Percentiles rank a stretch among this genome's conserved stretches.
Conservation (phyloP, 2,888 invertebrate genomes). For the Tetragonula carbonaria region DNA sequence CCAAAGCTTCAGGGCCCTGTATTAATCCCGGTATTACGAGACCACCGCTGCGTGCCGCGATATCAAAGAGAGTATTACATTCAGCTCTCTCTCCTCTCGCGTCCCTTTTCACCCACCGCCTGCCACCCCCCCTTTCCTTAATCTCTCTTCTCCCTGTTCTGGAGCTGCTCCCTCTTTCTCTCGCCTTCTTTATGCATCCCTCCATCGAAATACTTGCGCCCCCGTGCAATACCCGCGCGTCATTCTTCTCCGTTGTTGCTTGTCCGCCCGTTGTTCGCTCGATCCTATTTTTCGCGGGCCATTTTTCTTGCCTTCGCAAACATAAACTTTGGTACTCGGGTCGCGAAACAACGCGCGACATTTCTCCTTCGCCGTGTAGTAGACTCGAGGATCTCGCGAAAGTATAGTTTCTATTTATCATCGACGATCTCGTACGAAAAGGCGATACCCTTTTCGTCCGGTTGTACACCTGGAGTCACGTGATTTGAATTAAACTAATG, state of each 20-base stretch:
- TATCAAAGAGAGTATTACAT: slow-evolving; percentile 66
- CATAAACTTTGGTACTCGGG: slow-evolving; percentile 58
- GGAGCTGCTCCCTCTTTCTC: not conserved
- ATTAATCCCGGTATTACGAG: slow-evolving; percentile 78
- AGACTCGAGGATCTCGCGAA: not conserved
- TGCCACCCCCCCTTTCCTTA: not conserved
- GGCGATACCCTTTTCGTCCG: not conserved
- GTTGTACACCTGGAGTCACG: no score
- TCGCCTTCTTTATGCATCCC: no score
- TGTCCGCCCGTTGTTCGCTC: not conserved
- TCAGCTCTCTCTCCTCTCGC: slow-evolving; percentile 10
- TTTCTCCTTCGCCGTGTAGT: slow-evolving; percentile 56
- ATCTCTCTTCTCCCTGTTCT: not conserved
- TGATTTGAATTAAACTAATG: no score
- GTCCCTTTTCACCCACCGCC: not conserved
- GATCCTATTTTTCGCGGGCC: not conserved
- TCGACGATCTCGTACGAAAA: not conserved
- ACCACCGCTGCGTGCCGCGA: slow-evolving; percentile 54
- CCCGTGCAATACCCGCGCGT: not conserved
- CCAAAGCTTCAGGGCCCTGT: slow-evolving; percentile 70
- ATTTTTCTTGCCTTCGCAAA: slow-evolving; percentile 57
- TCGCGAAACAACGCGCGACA: slow-evolving; percentile 65
- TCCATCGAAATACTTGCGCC: not conserved
- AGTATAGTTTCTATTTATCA: not conserved
- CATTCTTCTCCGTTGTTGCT: not conserved